phyloP scores from a whole-genome alignment of 2,888 invertebrate genomes.

The Augiades crinisus region DNA sequence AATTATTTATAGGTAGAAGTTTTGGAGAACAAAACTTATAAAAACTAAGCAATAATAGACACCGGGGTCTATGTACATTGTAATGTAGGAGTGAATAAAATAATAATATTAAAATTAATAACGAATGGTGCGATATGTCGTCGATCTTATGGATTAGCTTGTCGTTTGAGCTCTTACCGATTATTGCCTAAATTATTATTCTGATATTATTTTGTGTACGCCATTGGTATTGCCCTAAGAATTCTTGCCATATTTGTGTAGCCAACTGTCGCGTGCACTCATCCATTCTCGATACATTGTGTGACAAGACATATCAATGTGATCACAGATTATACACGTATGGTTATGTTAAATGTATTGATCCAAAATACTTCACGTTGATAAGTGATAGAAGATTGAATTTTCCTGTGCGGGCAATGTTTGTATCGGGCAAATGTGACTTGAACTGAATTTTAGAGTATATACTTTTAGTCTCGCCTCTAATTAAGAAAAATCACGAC shows the following conservation, averaged over 20 bases:
- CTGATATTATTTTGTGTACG: constrained; percentile 62
- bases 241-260: constrained; percentile 61
- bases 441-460: constrained; percentile 23
- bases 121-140: constrained; percentile 78
- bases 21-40: constrained; percentile 76
- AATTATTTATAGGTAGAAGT: constrained; percentile 80
- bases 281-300: constrained; percentile 48
- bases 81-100: constrained; percentile 67
- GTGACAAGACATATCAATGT: constrained; percentile 73
- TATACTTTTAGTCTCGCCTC: background rate
- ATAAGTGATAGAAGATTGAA: constrained; percentile 6
- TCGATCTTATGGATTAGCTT: constrained; percentile 70
- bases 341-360: constrained; percentile 13
- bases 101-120: constrained; percentile 49
- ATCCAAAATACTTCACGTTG: constrained; percentile 18
- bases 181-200: constrained; percentile 62
- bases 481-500: constrained; percentile 1
- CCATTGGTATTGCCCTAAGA: constrained; percentile 60
- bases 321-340: constrained; percentile 50
- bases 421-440: constrained; percentile 23
- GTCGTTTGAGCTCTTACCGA: constrained; percentile 60
- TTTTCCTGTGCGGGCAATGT: constrained; percentile 23
- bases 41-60: constrained; percentile 81
- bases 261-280: constrained; percentile 34
- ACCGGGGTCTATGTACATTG: constrained; percentile 75